Evolutionary conservation across 2,797 vertebrate genomes (phyloP).

Genomic region (Acanthopagrus latus): DNA sequence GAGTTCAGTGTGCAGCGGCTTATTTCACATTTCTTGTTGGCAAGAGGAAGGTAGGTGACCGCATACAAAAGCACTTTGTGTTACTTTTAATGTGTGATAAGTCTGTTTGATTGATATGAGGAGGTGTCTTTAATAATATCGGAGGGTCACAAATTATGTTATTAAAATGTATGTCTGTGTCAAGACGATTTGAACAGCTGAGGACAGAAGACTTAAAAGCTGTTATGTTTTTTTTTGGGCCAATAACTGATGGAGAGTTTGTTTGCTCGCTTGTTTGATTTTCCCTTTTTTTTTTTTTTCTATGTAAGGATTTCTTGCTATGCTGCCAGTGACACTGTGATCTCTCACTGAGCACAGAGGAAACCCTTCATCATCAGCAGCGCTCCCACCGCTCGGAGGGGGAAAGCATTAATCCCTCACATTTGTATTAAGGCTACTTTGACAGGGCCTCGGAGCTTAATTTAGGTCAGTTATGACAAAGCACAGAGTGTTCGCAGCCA

Average conservation of each 20-base stretch:
- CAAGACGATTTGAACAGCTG: not conserved
- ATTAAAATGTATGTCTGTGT: too few relatives aligned
- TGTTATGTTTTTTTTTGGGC: too few relatives aligned
- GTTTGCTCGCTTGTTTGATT: not conserved
- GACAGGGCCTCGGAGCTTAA: constrained; percentile 55
- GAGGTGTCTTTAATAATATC: not conserved
- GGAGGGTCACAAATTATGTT: not conserved
- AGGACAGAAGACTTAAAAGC: not conserved
- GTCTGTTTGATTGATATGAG: too few relatives aligned
- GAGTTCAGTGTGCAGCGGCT: too few relatives aligned
- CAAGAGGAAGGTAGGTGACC: too few relatives aligned
- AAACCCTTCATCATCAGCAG: constrained; percentile 23
- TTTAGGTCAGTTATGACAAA: constrained; percentile 74
- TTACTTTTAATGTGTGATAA: too few relatives aligned
- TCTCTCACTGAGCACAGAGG: constrained; percentile 25
- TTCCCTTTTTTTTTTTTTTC: not conserved
- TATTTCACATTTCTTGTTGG: too few relatives aligned
- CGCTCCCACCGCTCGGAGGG: not conserved
- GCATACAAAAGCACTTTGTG: too few relatives aligned
- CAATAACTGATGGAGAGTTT: not conserved
- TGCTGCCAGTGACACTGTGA: constrained; percentile 13
- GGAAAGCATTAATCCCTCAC: constrained; percentile 26
- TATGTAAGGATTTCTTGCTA: not conserved
- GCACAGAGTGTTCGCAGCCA: constrained; percentile 42
- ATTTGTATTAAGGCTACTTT: constrained; percentile 51